Conservation (phyloP, 2,113 vertebrate genomes). For the Tetraodon nigroviridis region DNA sequence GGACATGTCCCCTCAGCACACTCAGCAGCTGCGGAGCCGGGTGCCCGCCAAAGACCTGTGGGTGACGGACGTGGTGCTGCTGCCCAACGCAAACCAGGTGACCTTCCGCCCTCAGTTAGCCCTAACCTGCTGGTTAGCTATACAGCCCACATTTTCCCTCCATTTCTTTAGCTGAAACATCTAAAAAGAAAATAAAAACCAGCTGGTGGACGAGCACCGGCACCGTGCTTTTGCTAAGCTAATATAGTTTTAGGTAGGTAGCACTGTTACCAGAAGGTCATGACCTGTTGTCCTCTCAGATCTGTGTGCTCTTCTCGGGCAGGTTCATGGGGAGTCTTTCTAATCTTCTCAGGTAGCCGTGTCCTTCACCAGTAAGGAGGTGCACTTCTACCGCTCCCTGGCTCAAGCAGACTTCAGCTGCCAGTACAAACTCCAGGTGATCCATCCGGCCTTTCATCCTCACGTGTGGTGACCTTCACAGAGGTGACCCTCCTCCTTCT, state of each 20-base stretch:
- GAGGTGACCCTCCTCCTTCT: too few relatives aligned
- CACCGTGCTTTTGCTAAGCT: too few relatives aligned
- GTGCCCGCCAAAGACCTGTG: constrained; percentile 79
- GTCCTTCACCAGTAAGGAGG: constrained; percentile 79
- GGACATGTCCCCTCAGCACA: constrained; percentile 72
- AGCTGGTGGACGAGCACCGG: not conserved
- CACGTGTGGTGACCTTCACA: too few relatives aligned
- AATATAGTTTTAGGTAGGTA: too few relatives aligned
- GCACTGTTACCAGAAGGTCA: too few relatives aligned
- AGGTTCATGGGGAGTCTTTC: not conserved
- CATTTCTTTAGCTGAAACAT: too few relatives aligned
- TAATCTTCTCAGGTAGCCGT: constrained; percentile 65
- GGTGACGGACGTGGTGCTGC: constrained; percentile 78
- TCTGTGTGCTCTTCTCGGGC: too few relatives aligned
- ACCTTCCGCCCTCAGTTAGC: too few relatives aligned
- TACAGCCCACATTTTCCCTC: too few relatives aligned
- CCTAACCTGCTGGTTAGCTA: too few relatives aligned
- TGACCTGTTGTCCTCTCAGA: too few relatives aligned
- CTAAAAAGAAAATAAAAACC: too few relatives aligned
- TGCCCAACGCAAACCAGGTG: constrained; percentile 82
- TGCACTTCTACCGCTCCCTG: constrained; percentile 80
- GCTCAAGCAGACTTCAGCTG: constrained; percentile 75
- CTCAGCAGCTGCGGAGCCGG: constrained; percentile 71
- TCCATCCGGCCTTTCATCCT: not conserved
- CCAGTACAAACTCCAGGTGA: constrained; percentile 74